Conservation (phyloP, 2,113 vertebrate species). For the Uria lomvia region DNA sequence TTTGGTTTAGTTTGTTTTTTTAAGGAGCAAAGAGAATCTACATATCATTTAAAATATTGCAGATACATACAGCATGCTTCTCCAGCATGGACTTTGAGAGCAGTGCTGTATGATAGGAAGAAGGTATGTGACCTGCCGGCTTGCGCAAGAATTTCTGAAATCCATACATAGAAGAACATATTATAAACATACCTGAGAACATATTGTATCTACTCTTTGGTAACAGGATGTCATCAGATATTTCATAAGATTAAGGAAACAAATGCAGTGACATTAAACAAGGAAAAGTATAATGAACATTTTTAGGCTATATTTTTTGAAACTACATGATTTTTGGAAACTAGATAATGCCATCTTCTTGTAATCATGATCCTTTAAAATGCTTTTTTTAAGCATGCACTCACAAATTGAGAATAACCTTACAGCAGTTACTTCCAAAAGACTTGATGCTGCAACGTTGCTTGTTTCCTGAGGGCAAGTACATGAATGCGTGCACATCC, state of each 20-base stretch:
- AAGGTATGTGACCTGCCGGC: neutral
- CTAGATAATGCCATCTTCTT: neutral
- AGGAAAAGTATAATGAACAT: neutral
- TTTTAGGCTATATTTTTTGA: neutral
- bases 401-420: neutral
- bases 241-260: neutral
- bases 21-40: neutral
- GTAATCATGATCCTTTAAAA: neutral
- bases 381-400: neutral
- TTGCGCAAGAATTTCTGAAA: neutral
- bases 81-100: neutral
- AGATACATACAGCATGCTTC: neutral
- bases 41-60: neutral
- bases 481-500: neutral
- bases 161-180: neutral
- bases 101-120: neutral
- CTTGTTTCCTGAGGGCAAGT: neutral
- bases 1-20: neutral
- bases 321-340: neutral
- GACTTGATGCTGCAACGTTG: neutral
- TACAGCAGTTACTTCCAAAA: neutral
- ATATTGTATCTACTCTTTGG: neutral
- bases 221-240: neutral
- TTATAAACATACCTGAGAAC: neutral
- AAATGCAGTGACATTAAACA: neutral